Base-by-base conservation (phyloP, 2,888 invertebrate genomes). In the Dicyrtomina minuta region DNA sequence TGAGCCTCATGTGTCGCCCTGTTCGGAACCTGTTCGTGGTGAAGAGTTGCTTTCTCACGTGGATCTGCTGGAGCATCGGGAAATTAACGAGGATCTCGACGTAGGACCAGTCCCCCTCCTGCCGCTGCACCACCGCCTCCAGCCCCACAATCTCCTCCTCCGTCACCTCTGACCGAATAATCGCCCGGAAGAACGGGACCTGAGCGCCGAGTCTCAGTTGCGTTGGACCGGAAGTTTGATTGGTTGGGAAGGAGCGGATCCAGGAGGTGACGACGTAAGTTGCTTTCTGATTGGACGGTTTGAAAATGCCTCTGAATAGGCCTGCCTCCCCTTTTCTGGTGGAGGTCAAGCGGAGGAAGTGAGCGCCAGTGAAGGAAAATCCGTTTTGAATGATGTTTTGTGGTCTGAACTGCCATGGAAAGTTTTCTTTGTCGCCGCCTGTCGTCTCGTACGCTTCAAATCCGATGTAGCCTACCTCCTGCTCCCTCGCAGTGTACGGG, bases 401-500 rank as follows among this genome's bases (percentile, higher is more conserved):
- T 1, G 17, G 6, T n/a, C 4, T 1, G 1, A 15, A 39, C n/a
- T 44, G 22, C 62, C 68, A 26, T 6, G 24, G 22, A 8, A 6
- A 55, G 10, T 24, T 13, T 24, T 26, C 39, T n/a, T 24, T n/a
- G n/a, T n/a, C n/a, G n/a, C n/a, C n/a, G n/a, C n/a, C n/a, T n/a
- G n/a, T n/a, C n/a, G 17, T 65, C 55, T 70, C 70, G 44, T 70
- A 67, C 1, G 26, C 0, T 24, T 70, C 70, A 62, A 70, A 70
- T 27, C 70, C 70, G 27, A 66, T 26, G 33, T 61, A 67, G 13
- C 49, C 44, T 2, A 66, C 62, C 33, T 26, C 24, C 6, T 62
- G 17, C 22, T 51, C 22, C 10, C 24, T 13, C 8, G 24, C 6
- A 17, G 10, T 17, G 56, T 60, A 55, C 5, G 55, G 55, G 8